Conservation (phyloP, 2,888 invertebrate species). For the Lithosia quadra region DNA sequence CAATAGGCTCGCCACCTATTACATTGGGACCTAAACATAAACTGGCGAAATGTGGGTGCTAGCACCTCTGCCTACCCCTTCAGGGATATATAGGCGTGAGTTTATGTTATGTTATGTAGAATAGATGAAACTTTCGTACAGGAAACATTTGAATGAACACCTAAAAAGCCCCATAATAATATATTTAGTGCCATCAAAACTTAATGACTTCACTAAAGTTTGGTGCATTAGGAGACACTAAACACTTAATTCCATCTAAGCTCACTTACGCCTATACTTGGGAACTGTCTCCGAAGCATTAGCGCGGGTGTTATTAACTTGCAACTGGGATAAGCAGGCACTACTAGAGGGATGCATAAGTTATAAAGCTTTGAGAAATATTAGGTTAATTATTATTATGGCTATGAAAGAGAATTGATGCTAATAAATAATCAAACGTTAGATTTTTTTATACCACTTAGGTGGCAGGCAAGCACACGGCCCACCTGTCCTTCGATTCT, state of each 20-base stretch:
- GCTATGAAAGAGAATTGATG: background rate
- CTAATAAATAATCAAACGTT: too few relatives aligned
- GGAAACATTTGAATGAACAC: background rate
- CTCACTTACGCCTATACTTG: conserved; percentile 55
- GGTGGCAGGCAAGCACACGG: too few relatives aligned
- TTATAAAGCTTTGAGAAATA: conserved; percentile 48
- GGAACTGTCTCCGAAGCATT: conserved; percentile 57
- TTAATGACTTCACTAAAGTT: conserved; percentile 24
- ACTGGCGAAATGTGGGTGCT: too few relatives aligned
- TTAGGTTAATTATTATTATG: conserved; percentile 23
- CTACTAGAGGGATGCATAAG: conserved; percentile 46
- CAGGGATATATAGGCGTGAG: too few relatives aligned
- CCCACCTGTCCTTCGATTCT: too few relatives aligned
- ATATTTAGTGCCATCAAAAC: conserved; percentile 7
- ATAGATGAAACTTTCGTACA: too few relatives aligned
- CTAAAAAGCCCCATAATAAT: background rate
- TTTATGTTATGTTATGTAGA: too few relatives aligned
- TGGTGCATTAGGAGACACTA: conserved; percentile 47
- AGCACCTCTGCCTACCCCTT: background rate
- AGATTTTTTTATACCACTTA: too few relatives aligned
- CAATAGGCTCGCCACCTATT: too few relatives aligned
- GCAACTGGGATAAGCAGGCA: conserved; percentile 49
- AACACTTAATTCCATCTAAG: conserved; percentile 53
- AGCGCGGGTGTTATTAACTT: conserved; percentile 47
- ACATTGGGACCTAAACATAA: too few relatives aligned